These are phyloP conservation scores for Phocides pigmalion DNA, from an alignment of 1,140 invertebrate genomes.

Conservation along the genomic window DNA sequence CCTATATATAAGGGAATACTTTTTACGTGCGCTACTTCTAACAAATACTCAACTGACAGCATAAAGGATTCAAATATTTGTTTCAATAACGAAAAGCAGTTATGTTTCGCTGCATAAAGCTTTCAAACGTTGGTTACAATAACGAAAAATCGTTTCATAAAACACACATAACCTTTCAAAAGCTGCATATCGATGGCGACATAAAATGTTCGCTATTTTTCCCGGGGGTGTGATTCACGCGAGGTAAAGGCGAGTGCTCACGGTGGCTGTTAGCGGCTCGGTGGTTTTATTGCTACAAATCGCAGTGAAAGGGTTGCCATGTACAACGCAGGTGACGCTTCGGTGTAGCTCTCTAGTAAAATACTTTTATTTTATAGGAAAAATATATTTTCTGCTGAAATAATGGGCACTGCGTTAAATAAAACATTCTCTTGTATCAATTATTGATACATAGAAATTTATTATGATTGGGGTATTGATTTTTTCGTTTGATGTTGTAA, in stretches of 20 bases:
- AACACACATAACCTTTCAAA: constrained; percentile 3
- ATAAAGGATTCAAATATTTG: too few relatives aligned
- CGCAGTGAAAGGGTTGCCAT: constrained; percentile 27
- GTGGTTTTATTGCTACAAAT: constrained; percentile 34
- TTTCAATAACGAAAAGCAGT: too few relatives aligned
- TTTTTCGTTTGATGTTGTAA: too few relatives aligned
- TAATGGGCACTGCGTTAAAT: too few relatives aligned
- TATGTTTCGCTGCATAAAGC: too few relatives aligned
- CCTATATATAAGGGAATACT: too few relatives aligned
- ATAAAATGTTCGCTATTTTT: constrained; percentile 15
- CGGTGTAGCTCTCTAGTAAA: not conserved
- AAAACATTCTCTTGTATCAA: too few relatives aligned
- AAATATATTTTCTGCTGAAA: not conserved
- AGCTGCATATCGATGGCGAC: not conserved
- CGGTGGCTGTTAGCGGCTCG: constrained; percentile 2
- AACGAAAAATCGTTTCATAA: not conserved
- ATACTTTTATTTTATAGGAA: not conserved
- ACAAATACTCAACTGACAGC: too few relatives aligned
- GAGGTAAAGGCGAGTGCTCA: constrained; percentile 27
- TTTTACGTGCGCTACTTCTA: too few relatives aligned
- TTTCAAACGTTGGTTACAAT: too few relatives aligned
- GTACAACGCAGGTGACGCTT: constrained; percentile 15
- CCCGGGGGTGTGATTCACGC: constrained; percentile 9
- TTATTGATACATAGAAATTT: too few relatives aligned
- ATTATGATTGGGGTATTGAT: too few relatives aligned